Evolutionary conservation across 2,797 vertebrate species (phyloP).

Genomic region (Falco novaeseelandiae): DNA sequence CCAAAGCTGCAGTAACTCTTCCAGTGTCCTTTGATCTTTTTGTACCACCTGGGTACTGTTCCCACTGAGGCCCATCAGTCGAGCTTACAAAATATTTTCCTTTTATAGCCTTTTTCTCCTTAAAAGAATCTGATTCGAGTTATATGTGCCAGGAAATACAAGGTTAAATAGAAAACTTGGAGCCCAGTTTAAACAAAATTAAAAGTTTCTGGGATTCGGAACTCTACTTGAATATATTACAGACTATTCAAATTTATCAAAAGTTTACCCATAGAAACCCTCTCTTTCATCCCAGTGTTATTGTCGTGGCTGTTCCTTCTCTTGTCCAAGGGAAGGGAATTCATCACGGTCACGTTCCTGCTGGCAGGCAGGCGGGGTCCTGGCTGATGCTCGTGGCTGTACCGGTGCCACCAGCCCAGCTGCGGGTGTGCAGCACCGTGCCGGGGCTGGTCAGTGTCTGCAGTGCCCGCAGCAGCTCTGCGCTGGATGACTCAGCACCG

Average conservation of each 20-base stretch:
- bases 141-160: background rate
- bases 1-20: background rate
- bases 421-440: fast-evolving
- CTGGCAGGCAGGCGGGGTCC: background rate
- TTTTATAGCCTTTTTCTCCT: background rate
- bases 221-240: background rate
- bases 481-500: fast-evolving
- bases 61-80: background rate
- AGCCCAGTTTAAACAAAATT: background rate
- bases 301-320: background rate
- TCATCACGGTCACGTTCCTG: background rate
- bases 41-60: background rate
- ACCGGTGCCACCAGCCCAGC: background rate
- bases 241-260: background rate
- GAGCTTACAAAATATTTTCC: background rate
- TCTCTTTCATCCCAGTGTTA: background rate
- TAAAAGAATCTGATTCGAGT: background rate
- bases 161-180: background rate
- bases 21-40: background rate
- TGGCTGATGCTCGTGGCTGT: background rate
- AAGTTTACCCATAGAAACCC: background rate
- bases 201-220: background rate
- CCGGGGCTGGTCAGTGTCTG: background rate
- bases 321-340: background rate
- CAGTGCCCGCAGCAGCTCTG: background rate